A percentile compares a stretch with the other conserved stretches of the same genome.
Conservation (phyloP, 2,888 invertebrate genomes). For the Scaeva pyrastri region DNA sequence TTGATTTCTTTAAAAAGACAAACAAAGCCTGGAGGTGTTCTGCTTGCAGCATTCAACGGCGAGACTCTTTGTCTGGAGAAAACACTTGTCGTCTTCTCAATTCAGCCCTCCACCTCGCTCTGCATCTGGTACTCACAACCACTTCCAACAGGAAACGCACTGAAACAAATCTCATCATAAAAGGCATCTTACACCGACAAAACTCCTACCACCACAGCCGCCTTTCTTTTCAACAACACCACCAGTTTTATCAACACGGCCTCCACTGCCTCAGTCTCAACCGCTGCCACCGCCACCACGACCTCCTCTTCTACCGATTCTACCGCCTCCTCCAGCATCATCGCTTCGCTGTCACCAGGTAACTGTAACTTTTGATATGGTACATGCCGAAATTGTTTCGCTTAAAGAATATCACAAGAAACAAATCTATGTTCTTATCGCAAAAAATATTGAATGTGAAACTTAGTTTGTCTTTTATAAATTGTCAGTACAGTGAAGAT, state of each 20-base stretch:
- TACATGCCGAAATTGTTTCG: too few species aligned
- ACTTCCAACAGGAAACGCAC: neutral
- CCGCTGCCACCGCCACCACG: neutral
- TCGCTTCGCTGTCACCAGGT: neutral
- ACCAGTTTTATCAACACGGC: neutral
- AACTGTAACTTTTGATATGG: neutral
- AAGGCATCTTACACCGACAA: too few species aligned
- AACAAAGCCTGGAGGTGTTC: constrained; percentile 13
- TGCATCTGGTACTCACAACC: neutral
- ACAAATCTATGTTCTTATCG: too few species aligned
- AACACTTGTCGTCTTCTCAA: neutral
- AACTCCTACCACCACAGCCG: neutral
- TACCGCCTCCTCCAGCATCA: neutral
- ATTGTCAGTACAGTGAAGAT: too few species aligned
- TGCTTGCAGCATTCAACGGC: constrained; percentile 9
- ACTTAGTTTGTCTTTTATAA: too few species aligned
- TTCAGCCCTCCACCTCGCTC: neutral
- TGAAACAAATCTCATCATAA: neutral
- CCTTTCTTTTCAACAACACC: neutral
- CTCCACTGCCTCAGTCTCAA: neutral
- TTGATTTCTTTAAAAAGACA: constrained; percentile 10
- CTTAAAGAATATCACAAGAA: too few species aligned
- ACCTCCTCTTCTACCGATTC: neutral
- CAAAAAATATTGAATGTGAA: too few species aligned
- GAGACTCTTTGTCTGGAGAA: constrained; percentile 8